Evolutionary conservation across 1,140 invertebrate species (phyloP).

Genomic region (Nasonia longicornis): DNA sequence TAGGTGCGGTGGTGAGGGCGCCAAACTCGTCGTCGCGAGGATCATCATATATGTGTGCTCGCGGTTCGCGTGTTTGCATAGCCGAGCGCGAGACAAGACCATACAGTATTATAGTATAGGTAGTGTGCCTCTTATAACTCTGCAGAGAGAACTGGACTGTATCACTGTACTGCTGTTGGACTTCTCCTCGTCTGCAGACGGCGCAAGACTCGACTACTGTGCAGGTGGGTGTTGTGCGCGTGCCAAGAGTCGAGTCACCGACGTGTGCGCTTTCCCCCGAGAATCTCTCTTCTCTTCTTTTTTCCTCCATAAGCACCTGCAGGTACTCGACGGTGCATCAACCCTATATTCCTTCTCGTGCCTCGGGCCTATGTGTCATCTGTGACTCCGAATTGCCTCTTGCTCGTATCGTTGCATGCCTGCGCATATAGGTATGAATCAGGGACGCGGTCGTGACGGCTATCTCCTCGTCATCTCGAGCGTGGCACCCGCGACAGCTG

Average conservation of each 20-base stretch:
- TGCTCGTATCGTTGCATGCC: neutral
- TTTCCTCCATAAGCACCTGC: neutral
- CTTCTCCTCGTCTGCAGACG: neutral
- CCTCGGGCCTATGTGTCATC: neutral
- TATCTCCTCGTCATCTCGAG: slow-evolving; percentile 5
- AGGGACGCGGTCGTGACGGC: neutral
- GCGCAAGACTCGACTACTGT: neutral
- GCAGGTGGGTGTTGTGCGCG: slow-evolving; percentile 42
- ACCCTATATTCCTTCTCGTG: neutral
- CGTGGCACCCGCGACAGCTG: slow-evolving; percentile 40
- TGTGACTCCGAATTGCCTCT: neutral
- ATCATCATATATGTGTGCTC: neutral
- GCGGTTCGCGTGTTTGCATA: neutral
- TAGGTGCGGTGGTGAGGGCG: slow-evolving; percentile 40
- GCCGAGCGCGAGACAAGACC: neutral
- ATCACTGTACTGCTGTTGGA: neutral
- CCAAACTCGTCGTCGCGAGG: slow-evolving; percentile 14
- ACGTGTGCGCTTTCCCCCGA: slow-evolving; percentile 9
- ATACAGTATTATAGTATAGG: neutral
- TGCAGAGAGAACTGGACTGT: too few species aligned
- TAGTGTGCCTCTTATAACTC: slow-evolving; percentile 13
- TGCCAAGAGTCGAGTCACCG: slow-evolving; percentile 35
- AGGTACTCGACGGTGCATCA: neutral
- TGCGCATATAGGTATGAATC: neutral
- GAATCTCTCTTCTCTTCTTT: neutral